Base-by-base conservation (phyloP, 2,888 invertebrate genomes). In the Perdita meconis region DNA sequence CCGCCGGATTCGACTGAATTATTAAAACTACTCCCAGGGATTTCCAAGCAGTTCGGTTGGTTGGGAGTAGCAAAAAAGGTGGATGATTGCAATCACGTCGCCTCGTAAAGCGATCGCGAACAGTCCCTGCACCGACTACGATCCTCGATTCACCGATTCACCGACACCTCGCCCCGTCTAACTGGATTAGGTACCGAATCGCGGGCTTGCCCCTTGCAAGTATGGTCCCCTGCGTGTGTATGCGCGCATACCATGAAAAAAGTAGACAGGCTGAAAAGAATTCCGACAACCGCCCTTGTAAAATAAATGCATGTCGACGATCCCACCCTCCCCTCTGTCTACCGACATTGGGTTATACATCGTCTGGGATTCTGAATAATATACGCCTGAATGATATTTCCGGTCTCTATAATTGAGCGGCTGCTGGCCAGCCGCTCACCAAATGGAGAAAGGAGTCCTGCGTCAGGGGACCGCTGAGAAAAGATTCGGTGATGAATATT, bases 61-160 rank as follows among this genome's bases (percentile, higher is more conserved):
- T n/a, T 38, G 47, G 40, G 47, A 51, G n/a, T 60, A 59, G 74
- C 74, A 64, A 77, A 61, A n/a, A 84, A 79, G 80, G 78, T 76
- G 80, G 80, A 86, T 82, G 87, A 86, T 86, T 81, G 87, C 87
- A 88, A 88, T 88, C 87, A 85, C 87, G 86, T 78, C 83, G 78
- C 71, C 83, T 86, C 85, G 87, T 87, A 87, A 88, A 87, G 84
- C 72, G 87, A 86, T 87, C 86, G 83, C 80, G 74, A 76, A 80
- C 81, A 72, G 80, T 72, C 74, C 53, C 55, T 59, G 2, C 8
- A 12, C 64, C 24, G 38, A 8, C 44, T 38, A 30, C 47, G 38
- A 63, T 65, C 47, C 63, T 4, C 47, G 57, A 66, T 75, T 61
- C 75, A 34, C 34, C 30, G 61, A 1, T 60, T n/a, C 16, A 26